Base-by-base conservation (phyloP, 2,113 vertebrate species). In the Sprattus sprattus region DNA sequence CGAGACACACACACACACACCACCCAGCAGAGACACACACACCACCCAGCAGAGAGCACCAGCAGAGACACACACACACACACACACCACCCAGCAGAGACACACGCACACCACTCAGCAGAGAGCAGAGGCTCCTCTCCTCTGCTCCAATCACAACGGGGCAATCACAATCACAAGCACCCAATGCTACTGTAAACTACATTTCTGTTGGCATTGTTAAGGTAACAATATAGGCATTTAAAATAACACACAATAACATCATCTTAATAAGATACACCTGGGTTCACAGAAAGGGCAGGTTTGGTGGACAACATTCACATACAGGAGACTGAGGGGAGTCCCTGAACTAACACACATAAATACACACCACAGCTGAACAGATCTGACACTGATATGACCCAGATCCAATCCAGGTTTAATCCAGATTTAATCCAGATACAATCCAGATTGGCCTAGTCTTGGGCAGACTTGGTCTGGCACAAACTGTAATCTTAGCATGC, bases 1-100 rank as follows among this genome's bases (percentile, higher is more conserved):
- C 86, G 89, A 89, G 80, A 81, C 64, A 88, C 85, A 84, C 44
- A 94, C 91, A 93, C 92, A 25, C 46, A 46, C 46, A 46, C 46
- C 46, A 46, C 7, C 46, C 46, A 47, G 9, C 2, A 0, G 47
- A 49, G 9, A 49, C 47, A 49, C 47, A 49, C 47, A 49, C 6
- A 49, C 47, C 6, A 49, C 47, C 39, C 39, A 39, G 39, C 39
- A 39, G 39, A 39, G 39, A 39, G n/a, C n/a, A n/a, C n/a, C n/a
- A 47, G 45, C 45, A 54, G 2, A 2, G 13, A 57, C 54, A 57
- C 54, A 57, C 54, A 57, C 54, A 57, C 54, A 16, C 54, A 57
- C 54, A 22, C 54, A 9, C 54, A 57, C 57, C 20, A n/a, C n/a
- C n/a, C n/a, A n/a, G n/a, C n/a, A n/a, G n/a, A n/a, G n/a, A n/a